Percentiles rank a stretch among this genome's conserved stretches.
Evolutionary conservation across 92 coral and sea anemone species (phyloP).

Genomic region (Hydrozoanthus gracilis): DNA sequence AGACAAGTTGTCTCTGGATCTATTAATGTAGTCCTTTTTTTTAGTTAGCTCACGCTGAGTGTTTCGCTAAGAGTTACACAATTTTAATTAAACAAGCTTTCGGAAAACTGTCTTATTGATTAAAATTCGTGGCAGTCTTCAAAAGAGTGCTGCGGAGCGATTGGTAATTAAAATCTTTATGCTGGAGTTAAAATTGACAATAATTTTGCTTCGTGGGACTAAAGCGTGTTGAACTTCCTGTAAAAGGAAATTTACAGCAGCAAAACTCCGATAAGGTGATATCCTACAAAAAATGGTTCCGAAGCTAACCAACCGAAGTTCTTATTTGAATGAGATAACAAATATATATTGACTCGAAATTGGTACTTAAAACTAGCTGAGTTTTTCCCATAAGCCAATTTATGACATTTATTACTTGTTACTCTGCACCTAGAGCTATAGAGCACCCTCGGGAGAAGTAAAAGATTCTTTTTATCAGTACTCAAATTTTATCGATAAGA

Average conservation of each 20-base stretch:
- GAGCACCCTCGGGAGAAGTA: no score
- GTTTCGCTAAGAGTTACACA: background rate
- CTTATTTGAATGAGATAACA: background rate
- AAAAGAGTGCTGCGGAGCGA: background rate
- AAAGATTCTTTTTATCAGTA: background rate
- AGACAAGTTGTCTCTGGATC: background rate
- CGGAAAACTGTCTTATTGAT: slow-evolving; percentile 18
- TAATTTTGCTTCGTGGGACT: background rate
- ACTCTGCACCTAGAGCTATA: no score
- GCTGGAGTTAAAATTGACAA: background rate
- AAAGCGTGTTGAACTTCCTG: slow-evolving; percentile 24
- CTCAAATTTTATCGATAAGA: slow-evolving; percentile 17
- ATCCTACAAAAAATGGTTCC: background rate
- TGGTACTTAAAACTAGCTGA: background rate
- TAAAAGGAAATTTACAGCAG: background rate
- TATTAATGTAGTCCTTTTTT: background rate
- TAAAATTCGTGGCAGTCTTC: slow-evolving; percentile 29
- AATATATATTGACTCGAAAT: background rate
- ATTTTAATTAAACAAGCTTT: slow-evolving; percentile 42
- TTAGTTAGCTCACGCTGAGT: background rate
- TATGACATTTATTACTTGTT: no score
- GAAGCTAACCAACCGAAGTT: background rate
- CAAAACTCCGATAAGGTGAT: background rate
- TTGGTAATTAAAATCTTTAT: slow-evolving; percentile 18
- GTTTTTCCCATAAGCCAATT: no score